A percentile compares a stretch with the other conserved stretches of the same genome.
Conservation (phyloP, 2,113 vertebrate species). For the Lonchura striata region DNA sequence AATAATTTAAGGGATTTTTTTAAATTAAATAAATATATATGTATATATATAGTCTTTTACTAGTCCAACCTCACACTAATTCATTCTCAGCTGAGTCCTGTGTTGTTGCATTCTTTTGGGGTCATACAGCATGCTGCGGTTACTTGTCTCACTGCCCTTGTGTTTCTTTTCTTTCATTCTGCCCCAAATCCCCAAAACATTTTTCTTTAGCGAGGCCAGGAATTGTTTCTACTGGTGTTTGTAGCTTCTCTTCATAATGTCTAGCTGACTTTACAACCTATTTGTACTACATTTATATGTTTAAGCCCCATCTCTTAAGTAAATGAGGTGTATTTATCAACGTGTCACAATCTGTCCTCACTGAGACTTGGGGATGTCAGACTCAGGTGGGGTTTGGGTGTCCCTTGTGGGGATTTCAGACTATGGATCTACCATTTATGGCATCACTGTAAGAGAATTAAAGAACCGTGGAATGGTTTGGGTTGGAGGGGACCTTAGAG, state of each 20-base stretch:
- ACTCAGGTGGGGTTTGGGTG: neutral
- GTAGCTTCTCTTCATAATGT: neutral
- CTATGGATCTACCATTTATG: neutral
- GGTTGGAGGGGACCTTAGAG: neutral
- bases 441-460: neutral
- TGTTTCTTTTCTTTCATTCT: neutral
- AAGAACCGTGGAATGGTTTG: neutral
- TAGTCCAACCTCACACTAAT: neutral
- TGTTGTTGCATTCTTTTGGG: neutral
- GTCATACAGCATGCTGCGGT: neutral
- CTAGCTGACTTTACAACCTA: neutral
- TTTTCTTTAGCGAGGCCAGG: neutral
- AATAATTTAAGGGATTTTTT: neutral
- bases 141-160: rapidly evolving
- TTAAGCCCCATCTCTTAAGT: neutral
- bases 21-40: too few relatives aligned
- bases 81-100: neutral
- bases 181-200: neutral
- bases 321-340: neutral
- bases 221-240: neutral
- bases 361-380: neutral
- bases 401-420: neutral
- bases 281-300: neutral
- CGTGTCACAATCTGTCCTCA: neutral
- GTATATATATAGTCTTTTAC: too few relatives aligned